Conservation (phyloP, 2,888 invertebrate genomes). For the Liposcelis brunnea region DNA sequence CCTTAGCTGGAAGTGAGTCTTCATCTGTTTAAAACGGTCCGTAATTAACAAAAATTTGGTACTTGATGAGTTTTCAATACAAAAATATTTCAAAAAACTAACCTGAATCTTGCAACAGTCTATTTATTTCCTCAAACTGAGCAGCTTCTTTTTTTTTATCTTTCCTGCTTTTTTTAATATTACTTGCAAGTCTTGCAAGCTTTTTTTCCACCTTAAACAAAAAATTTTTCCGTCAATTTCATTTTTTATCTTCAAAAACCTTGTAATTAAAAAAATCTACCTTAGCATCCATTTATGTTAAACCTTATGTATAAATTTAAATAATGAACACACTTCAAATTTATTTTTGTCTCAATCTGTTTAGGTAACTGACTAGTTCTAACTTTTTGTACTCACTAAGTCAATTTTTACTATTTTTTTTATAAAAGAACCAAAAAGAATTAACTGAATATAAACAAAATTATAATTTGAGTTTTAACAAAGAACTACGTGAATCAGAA, state of each 20-base stretch:
- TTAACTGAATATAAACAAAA: slow-evolving; percentile 4
- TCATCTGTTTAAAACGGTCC: too few relatives aligned
- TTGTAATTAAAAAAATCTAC: too few relatives aligned
- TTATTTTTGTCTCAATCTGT: too few relatives aligned
- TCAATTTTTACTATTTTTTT: not conserved
- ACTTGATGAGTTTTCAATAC: too few relatives aligned
- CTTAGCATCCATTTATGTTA: too few relatives aligned
- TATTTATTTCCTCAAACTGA: not conserved
- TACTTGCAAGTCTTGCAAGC: not conserved
- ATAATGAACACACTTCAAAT: too few relatives aligned
- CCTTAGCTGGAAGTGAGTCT: too few relatives aligned
- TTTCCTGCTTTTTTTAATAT: not conserved
- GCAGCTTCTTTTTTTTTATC: not conserved
- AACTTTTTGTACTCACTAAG: not conserved
- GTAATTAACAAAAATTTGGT: too few relatives aligned
- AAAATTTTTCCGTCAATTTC: not conserved
- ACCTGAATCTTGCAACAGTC: not conserved
- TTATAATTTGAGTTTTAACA: slow-evolving; percentile 5
- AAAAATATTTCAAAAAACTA: too few relatives aligned
- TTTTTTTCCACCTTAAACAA: slow-evolving; percentile 1
- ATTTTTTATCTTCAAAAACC: not conserved
- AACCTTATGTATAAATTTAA: too few relatives aligned
- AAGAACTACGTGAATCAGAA: slow-evolving; percentile 23
- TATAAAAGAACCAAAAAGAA: too few relatives aligned
- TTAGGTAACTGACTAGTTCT: not conserved